A percentile compares a stretch with the other conserved stretches of the same genome.
Conservation (phyloP, 2,888 invertebrate species). For the Elmis aenea region DNA sequence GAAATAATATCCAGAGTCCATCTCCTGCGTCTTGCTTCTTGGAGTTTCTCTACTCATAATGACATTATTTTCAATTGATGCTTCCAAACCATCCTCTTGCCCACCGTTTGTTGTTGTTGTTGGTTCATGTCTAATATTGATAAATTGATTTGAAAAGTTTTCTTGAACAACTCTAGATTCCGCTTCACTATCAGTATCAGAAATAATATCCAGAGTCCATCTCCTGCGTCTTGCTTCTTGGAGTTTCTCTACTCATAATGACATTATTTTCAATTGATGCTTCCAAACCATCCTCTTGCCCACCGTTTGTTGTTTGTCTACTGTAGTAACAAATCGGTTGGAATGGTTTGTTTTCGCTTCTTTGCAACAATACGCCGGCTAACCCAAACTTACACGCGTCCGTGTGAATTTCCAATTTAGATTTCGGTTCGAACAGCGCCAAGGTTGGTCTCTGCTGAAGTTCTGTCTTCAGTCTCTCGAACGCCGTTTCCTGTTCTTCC, state of each 20-base stretch:
- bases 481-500: background rate
- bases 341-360: constrained; percentile 1
- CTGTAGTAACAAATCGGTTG: constrained; percentile 20
- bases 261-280: too few species aligned
- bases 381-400: constrained; percentile 22
- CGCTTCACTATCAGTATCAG: constrained; percentile 29
- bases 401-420: constrained; percentile 22
- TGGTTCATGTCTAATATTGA: too few species aligned
- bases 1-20: too few species aligned
- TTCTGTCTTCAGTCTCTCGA: constrained; percentile 10
- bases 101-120: too few species aligned
- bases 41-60: too few species aligned
- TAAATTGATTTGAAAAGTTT: too few species aligned
- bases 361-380: constrained; percentile 21
- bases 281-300: constrained; percentile 27
- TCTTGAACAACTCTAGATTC: too few species aligned
- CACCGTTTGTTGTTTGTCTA: constrained; percentile 34
- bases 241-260: constrained; percentile 37
- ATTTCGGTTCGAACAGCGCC: constrained; percentile 15
- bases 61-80: too few species aligned
- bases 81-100: too few species aligned
- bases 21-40: too few species aligned
- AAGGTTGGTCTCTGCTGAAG: constrained; percentile 18
- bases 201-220: constrained; percentile 37
- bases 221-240: constrained; percentile 30